Evolutionary conservation across 2,797 vertebrate species (phyloP).

Genomic region (Malacoraja senta): DNA sequence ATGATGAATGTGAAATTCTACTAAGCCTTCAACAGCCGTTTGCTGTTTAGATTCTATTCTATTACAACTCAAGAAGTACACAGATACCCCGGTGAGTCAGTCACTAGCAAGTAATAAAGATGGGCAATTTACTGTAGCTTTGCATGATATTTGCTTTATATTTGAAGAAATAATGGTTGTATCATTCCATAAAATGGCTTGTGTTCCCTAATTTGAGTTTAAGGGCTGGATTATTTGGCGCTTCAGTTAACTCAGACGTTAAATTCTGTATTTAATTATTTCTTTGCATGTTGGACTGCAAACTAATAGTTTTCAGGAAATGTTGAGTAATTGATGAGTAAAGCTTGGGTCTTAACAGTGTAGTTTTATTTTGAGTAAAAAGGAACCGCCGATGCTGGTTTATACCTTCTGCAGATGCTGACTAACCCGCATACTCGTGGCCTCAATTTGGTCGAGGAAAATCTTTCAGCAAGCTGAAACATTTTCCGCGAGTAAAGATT

Average conservation of each 20-base stretch:
- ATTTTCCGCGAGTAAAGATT: too few species aligned
- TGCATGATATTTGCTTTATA: neutral
- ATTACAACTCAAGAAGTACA: neutral
- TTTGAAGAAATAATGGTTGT: neutral
- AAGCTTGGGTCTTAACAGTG: neutral
- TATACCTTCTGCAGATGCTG: too few species aligned
- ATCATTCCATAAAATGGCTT: neutral
- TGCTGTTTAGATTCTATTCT: neutral
- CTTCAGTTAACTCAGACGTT: neutral
- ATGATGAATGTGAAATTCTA: slow-evolving; percentile 14
- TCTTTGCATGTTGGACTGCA: neutral
- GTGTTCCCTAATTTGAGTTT: neutral
- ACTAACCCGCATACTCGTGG: too few species aligned
- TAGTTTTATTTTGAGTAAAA: neutral
- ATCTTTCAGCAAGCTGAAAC: too few species aligned
- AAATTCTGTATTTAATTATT: neutral
- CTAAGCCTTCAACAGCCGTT: neutral
- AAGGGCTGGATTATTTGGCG: neutral
- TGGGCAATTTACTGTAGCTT: neutral
- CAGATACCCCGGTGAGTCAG: neutral
- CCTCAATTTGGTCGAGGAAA: too few species aligned
- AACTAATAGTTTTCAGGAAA: neutral
- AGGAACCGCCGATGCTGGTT: too few species aligned
- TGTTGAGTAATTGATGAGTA: neutral
- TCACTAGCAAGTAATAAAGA: slow-evolving; percentile 12